These are phyloP conservation scores for Fissipunctia ypsillon DNA, from an alignment of 2,888 invertebrate genomes.

Conservation along the genomic window DNA sequence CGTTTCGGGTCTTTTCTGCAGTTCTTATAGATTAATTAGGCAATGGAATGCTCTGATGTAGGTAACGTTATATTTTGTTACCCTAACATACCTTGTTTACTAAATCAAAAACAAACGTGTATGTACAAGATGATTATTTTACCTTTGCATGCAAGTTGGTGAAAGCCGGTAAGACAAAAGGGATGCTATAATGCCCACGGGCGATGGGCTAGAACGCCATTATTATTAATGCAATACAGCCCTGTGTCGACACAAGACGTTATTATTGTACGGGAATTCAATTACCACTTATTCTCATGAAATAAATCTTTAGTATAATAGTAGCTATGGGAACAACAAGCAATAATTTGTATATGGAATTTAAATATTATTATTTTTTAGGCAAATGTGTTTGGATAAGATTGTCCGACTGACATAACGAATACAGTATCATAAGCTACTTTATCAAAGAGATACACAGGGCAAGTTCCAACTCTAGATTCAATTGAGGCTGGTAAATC, in stretches of 20 bases:
- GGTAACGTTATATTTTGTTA: background rate
- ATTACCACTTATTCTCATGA: background rate
- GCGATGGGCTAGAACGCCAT: slow-evolving; percentile 37
- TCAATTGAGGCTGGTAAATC: slow-evolving; percentile 86
- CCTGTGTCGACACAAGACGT: slow-evolving; percentile 18
- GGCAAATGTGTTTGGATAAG: background rate
- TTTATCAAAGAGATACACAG: slow-evolving; percentile 76
- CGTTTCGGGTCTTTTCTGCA: background rate
- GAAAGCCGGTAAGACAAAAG: slow-evolving; percentile 53
- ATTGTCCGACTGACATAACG: background rate
- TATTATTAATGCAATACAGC: slow-evolving; percentile 44
- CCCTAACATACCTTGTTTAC: slow-evolving; percentile 12
- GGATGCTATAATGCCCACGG: slow-evolving; percentile 25
- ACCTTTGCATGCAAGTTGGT: slow-evolving; percentile 43
- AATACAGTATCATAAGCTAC: slow-evolving; percentile 61
- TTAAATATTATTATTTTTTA: background rate
- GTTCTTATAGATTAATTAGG: background rate
- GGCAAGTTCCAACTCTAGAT: slow-evolving; percentile 79
- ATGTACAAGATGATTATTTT: slow-evolving; percentile 35
- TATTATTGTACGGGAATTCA: slow-evolving; percentile 19
- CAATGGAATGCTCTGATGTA: background rate
- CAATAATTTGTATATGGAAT: background rate
- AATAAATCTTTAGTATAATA: background rate
- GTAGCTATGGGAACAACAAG: background rate
- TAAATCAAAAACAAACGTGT: slow-evolving; percentile 21